These are phyloP conservation scores for Cepphus grylle DNA, from an alignment of 2,113 vertebrate genomes.

Conservation along the genomic window DNA sequence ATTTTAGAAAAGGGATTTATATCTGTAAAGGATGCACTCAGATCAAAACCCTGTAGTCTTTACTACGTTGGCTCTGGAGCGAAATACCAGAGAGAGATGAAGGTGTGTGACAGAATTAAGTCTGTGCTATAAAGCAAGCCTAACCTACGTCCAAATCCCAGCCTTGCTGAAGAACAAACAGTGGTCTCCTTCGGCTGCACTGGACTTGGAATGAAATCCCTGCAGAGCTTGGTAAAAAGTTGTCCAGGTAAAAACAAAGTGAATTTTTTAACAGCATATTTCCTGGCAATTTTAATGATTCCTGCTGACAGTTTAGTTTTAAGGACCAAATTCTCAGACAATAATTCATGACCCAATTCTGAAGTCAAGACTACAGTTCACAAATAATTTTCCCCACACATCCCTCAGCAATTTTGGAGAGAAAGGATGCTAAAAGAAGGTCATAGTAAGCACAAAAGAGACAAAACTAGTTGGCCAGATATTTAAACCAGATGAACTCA, in stretches of 20 bases:
- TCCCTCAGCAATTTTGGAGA: not conserved
- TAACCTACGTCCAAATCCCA: not conserved
- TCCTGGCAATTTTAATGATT: not conserved
- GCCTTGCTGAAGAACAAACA: not conserved
- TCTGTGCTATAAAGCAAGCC: not conserved
- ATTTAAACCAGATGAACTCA: not conserved
- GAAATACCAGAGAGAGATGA: not conserved
- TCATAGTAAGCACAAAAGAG: not conserved
- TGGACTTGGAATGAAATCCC: not conserved
- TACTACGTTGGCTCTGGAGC: not conserved
- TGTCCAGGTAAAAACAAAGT: not conserved
- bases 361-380: slow-evolving; percentile 1
- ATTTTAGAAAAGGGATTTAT: slow-evolving; percentile 16
- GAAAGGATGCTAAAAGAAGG: not conserved
- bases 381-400: not conserved
- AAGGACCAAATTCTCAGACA: not conserved
- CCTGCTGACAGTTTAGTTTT: slow-evolving; percentile 9
- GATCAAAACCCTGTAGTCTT: not conserved
- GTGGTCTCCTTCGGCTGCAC: not conserved
- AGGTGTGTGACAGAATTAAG: not conserved
- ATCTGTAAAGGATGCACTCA: not conserved
- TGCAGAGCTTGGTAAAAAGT: not conserved
- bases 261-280: not conserved
- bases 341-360: slow-evolving; percentile 10
- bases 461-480: not conserved